These are phyloP conservation scores for Dysdera silvatica DNA, from an alignment of 1,140 invertebrate genomes.

Conservation along the genomic window DNA sequence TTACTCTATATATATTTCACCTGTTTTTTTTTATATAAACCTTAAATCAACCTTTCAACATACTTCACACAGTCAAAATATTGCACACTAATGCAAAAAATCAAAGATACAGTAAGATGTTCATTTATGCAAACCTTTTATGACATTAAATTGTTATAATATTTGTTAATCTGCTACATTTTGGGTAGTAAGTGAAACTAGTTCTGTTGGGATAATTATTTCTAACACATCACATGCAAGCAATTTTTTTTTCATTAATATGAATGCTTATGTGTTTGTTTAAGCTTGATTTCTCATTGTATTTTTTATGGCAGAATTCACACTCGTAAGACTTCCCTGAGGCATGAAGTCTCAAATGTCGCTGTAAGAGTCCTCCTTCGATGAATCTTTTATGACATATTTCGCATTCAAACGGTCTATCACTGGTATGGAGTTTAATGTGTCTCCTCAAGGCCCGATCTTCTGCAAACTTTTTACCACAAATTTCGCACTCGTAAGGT, in stretches of 20 bases:
- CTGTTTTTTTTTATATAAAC: too few species aligned
- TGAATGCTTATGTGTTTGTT: neutral
- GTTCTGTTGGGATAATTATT: neutral
- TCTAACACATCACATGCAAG: neutral
- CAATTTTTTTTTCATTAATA: neutral
- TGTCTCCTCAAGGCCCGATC: constrained; percentile 96
- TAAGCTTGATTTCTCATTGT: neutral
- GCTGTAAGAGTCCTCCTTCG: too few species aligned
- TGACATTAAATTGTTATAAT: too few species aligned
- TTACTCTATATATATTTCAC: too few species aligned
- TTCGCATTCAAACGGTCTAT: neutral
- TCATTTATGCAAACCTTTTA: too few species aligned
- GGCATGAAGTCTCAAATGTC: too few species aligned
- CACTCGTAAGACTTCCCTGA: too few species aligned
- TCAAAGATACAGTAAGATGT: too few species aligned
- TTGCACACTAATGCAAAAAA: too few species aligned
- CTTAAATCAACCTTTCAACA: too few species aligned
- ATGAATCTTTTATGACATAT: neutral
- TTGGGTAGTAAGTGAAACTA: neutral
- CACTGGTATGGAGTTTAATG: constrained; percentile 76
- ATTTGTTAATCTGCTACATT: neutral
- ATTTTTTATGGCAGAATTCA: too few species aligned
- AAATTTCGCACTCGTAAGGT: constrained; percentile 81
- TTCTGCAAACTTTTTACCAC: constrained; percentile 86
- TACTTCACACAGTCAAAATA: too few species aligned